Evolutionary conservation across 2,888 invertebrate species (phyloP).

Genomic region (Eupithecia pulchellata): DNA sequence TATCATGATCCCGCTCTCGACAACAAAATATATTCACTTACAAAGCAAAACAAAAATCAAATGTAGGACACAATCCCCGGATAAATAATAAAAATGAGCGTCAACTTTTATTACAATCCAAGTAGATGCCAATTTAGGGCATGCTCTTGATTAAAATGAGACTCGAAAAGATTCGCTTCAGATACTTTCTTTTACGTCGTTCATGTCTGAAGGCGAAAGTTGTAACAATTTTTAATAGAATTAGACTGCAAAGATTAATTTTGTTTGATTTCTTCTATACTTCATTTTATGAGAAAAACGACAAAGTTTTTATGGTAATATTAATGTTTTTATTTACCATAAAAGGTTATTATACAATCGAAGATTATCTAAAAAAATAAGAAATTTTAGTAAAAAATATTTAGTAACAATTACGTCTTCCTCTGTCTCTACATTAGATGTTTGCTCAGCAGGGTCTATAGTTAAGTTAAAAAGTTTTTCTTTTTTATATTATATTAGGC

Average conservation of each 20-base stretch:
- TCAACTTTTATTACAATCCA: constrained; percentile 32
- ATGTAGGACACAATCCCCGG: constrained; percentile 16
- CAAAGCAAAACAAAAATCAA: not conserved
- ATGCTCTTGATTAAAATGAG: constrained; percentile 23
- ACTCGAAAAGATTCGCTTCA: not conserved
- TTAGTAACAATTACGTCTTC: too few relatives aligned
- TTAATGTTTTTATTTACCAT: too few relatives aligned
- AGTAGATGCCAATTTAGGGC: constrained; percentile 33
- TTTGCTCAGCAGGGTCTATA: too few relatives aligned
- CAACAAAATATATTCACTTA: not conserved
- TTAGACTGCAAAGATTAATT: not conserved
- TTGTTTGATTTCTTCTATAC: not conserved
- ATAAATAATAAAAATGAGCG: constrained; percentile 26
- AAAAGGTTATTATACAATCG: too few relatives aligned
- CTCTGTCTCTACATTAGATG: too few relatives aligned
- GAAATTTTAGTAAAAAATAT: too few relatives aligned
- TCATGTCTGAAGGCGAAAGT: not conserved
- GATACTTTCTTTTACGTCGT: not conserved
- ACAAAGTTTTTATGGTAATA: too few relatives aligned
- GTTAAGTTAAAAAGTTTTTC: too few relatives aligned
- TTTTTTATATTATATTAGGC: too few relatives aligned
- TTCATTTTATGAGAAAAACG: too few relatives aligned
- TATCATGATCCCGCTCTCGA: not conserved
- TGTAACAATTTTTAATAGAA: not conserved
- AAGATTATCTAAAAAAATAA: too few relatives aligned